Percentiles rank a stretch among this genome's conserved stretches.
These are phyloP conservation scores for Ictalurus furcatus DNA, from an alignment of 2,113 vertebrate species.

Conservation along the genomic window DNA sequence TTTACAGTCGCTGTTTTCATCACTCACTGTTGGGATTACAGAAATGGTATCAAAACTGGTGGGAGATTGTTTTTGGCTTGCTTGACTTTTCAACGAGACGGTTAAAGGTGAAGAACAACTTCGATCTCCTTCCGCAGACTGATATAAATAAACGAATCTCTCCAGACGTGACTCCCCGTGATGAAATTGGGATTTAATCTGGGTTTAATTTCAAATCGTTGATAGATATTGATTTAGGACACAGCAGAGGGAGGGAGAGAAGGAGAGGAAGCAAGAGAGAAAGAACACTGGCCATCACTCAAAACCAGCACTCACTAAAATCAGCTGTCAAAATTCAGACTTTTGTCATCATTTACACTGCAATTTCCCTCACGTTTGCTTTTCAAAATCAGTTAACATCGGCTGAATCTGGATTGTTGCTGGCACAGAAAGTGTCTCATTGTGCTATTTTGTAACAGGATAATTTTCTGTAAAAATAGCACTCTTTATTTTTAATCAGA, in stretches of 20 bases:
- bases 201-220: conserved; percentile 85
- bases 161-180: conserved; percentile 58
- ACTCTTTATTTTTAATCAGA: neutral
- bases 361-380: conserved; percentile 57
- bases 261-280: conserved; percentile 13
- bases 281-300: conserved; percentile 48
- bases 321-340: conserved; percentile 57
- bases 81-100: conserved; percentile 73
- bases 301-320: conserved; percentile 51
- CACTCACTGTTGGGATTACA: conserved; percentile 20
- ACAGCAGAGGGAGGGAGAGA: conserved; percentile 70
- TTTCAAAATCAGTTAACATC: conserved; percentile 61
- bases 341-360: conserved; percentile 59
- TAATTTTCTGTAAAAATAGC: neutral
- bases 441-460: neutral
- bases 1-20: conserved; percentile 24
- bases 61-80: conserved; percentile 56
- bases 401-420: conserved; percentile 3
- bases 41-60: conserved; percentile 34
- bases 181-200: conserved; percentile 76
- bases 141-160: conserved; percentile 71
- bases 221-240: conserved; percentile 90
- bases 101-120: conserved; percentile 85
- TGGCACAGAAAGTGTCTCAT: neutral
- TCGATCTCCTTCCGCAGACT: conserved; percentile 78